Evolutionary conservation across 2,797 vertebrate species (phyloP).

Genomic region (Sebastolobus altivelis): DNA sequence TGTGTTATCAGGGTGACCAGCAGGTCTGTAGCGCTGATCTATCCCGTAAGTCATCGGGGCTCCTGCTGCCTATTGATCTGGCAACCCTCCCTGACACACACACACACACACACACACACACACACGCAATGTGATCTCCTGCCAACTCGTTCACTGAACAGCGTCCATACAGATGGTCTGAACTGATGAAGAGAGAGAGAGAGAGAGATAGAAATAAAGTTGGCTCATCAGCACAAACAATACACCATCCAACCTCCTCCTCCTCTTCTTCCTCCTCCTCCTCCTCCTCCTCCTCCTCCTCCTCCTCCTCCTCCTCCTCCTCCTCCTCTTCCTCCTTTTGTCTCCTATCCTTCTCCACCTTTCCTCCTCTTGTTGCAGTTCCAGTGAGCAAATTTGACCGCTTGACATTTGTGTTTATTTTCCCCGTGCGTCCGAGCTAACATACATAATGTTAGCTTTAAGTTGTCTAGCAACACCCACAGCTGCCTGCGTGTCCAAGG

Average conservation of each 20-base stretch:
- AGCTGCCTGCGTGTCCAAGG: too few relatives aligned
- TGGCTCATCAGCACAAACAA: background rate
- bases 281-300: too few relatives aligned
- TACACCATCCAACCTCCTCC: background rate
- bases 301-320: too few relatives aligned
- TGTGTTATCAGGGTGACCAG: constrained; percentile 33
- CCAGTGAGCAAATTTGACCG: too few relatives aligned
- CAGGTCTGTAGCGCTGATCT: constrained; percentile 61
- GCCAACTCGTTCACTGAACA: constrained; percentile 60
- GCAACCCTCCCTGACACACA: constrained; percentile 52
- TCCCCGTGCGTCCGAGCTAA: too few relatives aligned
- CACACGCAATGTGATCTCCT: constrained; percentile 14
- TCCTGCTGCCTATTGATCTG: constrained; percentile 75
- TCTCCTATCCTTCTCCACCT: too few relatives aligned
- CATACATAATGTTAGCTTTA: too few relatives aligned
- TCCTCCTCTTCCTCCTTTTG: too few relatives aligned
- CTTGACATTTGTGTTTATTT: too few relatives aligned
- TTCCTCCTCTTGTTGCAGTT: too few relatives aligned
- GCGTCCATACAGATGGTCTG: constrained; percentile 68
- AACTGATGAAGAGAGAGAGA: constrained; percentile 57
- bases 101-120: constrained; percentile 33
- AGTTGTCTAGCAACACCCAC: too few relatives aligned
- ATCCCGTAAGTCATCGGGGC: constrained; percentile 68
- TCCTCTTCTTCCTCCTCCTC: background rate
- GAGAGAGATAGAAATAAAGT: constrained; percentile 23